Conservation (phyloP, 2,888 invertebrate genomes). For the Leptinotarsa juncta region DNA sequence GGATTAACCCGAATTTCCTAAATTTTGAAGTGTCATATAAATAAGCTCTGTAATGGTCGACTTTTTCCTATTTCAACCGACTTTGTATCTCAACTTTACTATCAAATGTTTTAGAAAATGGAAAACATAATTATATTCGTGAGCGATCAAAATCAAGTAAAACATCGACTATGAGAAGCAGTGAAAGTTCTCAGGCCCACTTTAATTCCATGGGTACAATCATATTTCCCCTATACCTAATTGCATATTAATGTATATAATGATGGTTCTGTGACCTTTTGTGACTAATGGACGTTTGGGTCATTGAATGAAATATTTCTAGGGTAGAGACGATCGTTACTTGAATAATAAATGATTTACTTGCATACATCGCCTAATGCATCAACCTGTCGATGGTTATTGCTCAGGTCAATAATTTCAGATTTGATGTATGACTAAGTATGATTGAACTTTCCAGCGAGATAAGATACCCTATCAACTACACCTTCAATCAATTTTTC, state of each 20-base stretch:
- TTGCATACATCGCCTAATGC: neutral
- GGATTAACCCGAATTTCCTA: too few species aligned
- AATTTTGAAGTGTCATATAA: too few species aligned
- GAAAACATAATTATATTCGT: too few species aligned
- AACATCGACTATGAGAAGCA: neutral
- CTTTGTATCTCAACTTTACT: too few species aligned
- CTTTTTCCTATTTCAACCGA: too few species aligned
- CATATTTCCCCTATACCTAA: slow-evolving; percentile 10
- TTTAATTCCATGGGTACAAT: neutral
- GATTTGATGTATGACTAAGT: too few species aligned
- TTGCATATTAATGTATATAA: slow-evolving; percentile 14
- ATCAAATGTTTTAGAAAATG: too few species aligned
- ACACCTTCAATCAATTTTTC: too few species aligned
- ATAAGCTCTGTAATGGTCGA: too few species aligned
- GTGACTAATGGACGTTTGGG: neutral
- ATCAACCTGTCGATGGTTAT: neutral
- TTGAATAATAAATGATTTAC: neutral
- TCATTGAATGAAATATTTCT: slow-evolving; percentile 6
- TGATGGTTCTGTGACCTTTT: neutral
- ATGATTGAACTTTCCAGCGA: too few species aligned
- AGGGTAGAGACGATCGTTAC: neutral
- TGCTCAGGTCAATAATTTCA: neutral
- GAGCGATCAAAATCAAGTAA: too few species aligned
- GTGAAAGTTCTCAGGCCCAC: neutral
- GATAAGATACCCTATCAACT: too few species aligned